Conservation (phyloP, 2,797 vertebrate species). For the Dallia pectoralis region DNA sequence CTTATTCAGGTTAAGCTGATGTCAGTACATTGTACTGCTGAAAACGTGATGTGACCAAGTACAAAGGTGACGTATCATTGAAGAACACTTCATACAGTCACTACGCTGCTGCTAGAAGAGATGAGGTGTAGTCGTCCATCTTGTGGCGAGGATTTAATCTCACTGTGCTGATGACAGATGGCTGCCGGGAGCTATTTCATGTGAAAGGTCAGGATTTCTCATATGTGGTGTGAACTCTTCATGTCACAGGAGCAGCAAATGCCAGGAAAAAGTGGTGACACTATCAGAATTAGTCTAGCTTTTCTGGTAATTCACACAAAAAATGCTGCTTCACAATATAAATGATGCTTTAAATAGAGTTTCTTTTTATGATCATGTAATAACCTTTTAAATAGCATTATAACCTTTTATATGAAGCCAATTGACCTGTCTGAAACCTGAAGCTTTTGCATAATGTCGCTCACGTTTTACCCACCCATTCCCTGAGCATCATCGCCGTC, state of each 20-base stretch:
- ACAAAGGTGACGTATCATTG: not conserved
- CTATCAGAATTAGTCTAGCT: not conserved
- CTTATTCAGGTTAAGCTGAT: not conserved
- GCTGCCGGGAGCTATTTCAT: slow-evolving; percentile 51
- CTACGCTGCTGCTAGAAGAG: slow-evolving; percentile 29
- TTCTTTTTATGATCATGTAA: not conserved
- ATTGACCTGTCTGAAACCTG: not conserved
- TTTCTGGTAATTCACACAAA: not conserved
- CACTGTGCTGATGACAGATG: slow-evolving; percentile 59
- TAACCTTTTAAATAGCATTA: not conserved
- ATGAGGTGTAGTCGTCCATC: slow-evolving; percentile 17
- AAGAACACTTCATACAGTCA: slow-evolving; percentile 1
- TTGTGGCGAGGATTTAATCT: slow-evolving; percentile 40
- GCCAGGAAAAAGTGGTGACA: not conserved
- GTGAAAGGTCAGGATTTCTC: slow-evolving; percentile 54
- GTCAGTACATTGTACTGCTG: not conserved
- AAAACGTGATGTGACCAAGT: not conserved
- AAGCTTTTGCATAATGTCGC: not conserved
- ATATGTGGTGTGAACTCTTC: slow-evolving; percentile 38
- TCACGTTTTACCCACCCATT: slow-evolving; percentile 19
- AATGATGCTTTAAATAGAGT: not conserved
- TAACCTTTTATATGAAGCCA: not conserved
- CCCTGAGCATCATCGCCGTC: slow-evolving; percentile 41
- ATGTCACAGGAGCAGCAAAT: slow-evolving; percentile 26
- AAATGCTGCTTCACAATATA: not conserved